phyloP scores from a whole-genome alignment of 2,797 vertebrate genomes.

The Halcyon leucocephala region DNA sequence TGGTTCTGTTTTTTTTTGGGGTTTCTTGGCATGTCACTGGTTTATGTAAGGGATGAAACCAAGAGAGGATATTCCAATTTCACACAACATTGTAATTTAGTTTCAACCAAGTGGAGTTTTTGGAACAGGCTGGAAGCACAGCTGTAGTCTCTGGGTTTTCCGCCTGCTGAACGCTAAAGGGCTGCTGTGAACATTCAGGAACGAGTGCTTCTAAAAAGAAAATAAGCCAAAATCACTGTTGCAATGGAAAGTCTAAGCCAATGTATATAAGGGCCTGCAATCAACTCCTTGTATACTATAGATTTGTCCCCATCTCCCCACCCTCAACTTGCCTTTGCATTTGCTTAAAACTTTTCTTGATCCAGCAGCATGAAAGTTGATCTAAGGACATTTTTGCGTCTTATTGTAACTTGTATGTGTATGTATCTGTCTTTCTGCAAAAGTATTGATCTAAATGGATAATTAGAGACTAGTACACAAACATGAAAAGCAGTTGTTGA shows the following conservation, averaged over 20 bases:
- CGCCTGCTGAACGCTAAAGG: not conserved
- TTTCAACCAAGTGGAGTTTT: constrained; percentile 18
- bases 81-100: constrained; percentile 36
- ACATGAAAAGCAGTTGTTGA: not conserved
- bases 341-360: not conserved
- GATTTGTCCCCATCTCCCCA: not conserved
- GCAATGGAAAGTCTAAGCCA: not conserved
- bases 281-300: not conserved
- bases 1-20: constrained; percentile 14
- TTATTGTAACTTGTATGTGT: not conserved
- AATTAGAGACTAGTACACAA: not conserved
- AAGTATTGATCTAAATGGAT: not conserved
- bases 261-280: not conserved
- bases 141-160: constrained; percentile 55
- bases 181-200: constrained; percentile 4
- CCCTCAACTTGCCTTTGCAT: not conserved
- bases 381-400: not conserved
- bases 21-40: constrained; percentile 9
- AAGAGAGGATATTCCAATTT: constrained; percentile 48
- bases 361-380: not conserved
- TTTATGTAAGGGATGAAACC: not conserved
- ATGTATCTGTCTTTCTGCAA: not conserved
- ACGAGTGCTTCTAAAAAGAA: not conserved
- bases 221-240: not conserved
- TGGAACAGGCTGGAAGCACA: constrained; percentile 42